A percentile compares a stretch with the other conserved stretches of the same genome.
phyloP scores from a whole-genome alignment of 1,140 invertebrate genomes.

The Hermetia illucens region DNA sequence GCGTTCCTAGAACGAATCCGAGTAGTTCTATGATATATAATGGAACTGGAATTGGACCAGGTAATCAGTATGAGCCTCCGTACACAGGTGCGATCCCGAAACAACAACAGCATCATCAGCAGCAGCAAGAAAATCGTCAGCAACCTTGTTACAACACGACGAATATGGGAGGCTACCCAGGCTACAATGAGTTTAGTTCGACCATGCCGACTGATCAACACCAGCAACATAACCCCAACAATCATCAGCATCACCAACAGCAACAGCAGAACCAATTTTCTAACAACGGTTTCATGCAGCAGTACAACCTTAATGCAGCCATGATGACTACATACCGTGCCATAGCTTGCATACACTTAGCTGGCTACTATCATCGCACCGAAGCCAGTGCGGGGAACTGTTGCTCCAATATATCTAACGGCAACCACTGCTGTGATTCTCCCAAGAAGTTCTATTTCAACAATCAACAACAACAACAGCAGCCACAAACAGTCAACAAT shows the following conservation, averaged over 20 bases:
- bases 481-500: slow-evolving; percentile 17
- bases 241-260: neutral
- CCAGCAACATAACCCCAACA: neutral
- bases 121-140: slow-evolving; percentile 11
- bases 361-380: slow-evolving; percentile 4
- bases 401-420: neutral
- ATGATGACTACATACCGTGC: slow-evolving; percentile 3
- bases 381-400: slow-evolving; percentile 3
- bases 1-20: too few species aligned
- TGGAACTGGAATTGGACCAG: too few species aligned
- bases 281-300: neutral
- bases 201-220: neutral
- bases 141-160: too few species aligned
- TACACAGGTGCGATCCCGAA: slow-evolving; percentile 8
- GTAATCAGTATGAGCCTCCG: too few species aligned
- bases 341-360: slow-evolving; percentile 8
- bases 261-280: neutral
- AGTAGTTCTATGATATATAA: too few species aligned
- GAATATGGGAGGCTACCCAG: neutral
- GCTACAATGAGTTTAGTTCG: neutral
- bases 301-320: neutral
- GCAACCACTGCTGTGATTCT: slow-evolving; percentile 7
- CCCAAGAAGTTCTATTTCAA: slow-evolving; percentile 10
- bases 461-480: slow-evolving; percentile 17
- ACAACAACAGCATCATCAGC: slow-evolving; percentile 11